Percentiles rank a stretch among this genome's conserved stretches.
These are phyloP conservation scores for Agonopterix subpropinquella DNA, from an alignment of 2,888 invertebrate genomes.

Conservation along the genomic window DNA sequence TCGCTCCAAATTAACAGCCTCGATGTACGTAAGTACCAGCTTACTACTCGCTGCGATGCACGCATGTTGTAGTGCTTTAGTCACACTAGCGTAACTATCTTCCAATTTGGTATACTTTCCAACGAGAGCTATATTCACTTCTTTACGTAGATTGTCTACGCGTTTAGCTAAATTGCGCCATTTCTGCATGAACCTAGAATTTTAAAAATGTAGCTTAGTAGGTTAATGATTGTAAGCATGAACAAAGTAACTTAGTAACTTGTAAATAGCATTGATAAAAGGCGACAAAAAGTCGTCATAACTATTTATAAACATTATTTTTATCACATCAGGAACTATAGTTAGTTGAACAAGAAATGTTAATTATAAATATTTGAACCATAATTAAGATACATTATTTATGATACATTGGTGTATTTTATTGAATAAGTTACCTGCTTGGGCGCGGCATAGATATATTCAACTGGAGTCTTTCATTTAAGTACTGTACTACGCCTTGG, in stretches of 20 bases:
- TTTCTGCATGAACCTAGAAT: slow-evolving; percentile 84
- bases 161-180: slow-evolving; percentile 94
- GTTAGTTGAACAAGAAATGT: too few species aligned
- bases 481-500: slow-evolving; percentile 90
- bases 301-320: too few species aligned
- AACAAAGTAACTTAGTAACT: too few species aligned
- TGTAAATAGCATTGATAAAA: too few species aligned
- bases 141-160: slow-evolving; percentile 87
- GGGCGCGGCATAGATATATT: slow-evolving; percentile 81
- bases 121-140: slow-evolving; percentile 92
- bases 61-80: slow-evolving; percentile 96
- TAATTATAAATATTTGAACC: too few species aligned
- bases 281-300: too few species aligned
- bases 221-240: too few species aligned
- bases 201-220: not conserved
- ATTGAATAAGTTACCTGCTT: slow-evolving; percentile 64
- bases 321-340: too few species aligned
- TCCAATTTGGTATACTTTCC: slow-evolving; percentile 97
- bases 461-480: slow-evolving; percentile 87
- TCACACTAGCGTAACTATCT: slow-evolving; percentile 97
- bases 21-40: slow-evolving; percentile 92
- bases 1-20: slow-evolving; percentile 91
- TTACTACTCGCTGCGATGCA: slow-evolving; percentile 89
- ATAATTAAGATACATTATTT: too few species aligned
- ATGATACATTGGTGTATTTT: too few species aligned